These are phyloP conservation scores for Uromys caudimaculatus DNA, from an alignment of 2,797 vertebrate species.

Conservation along the genomic window DNA sequence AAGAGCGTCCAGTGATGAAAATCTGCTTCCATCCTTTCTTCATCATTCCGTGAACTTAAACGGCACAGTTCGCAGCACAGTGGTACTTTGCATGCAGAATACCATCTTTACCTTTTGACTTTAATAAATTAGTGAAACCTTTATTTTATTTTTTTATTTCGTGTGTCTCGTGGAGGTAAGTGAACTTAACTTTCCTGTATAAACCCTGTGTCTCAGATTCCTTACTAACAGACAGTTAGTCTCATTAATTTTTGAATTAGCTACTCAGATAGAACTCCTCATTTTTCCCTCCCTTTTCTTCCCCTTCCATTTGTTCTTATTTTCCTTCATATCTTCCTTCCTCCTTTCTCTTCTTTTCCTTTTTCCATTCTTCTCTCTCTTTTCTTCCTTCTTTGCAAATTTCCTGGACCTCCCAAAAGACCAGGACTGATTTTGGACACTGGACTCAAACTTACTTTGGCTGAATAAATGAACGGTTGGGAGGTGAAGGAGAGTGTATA, in stretches of 20 bases:
- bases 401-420: not conserved
- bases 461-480: not conserved
- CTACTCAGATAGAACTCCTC: not conserved
- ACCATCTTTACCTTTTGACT: slow-evolving; percentile 27
- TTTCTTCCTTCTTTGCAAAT: not conserved
- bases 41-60: slow-evolving; percentile 32
- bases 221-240: slow-evolving; percentile 25
- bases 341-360: rapidly evolving
- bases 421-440: not conserved
- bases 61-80: slow-evolving; percentile 50
- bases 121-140: slow-evolving; percentile 54
- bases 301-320: too few species aligned
- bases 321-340: rapidly evolving
- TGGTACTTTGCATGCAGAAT: slow-evolving; percentile 38
- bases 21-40: not conserved
- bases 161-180: not conserved
- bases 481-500: slow-evolving; percentile 2
- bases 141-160: slow-evolving; percentile 36
- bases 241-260: slow-evolving; percentile 35
- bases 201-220: slow-evolving; percentile 44
- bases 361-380: rapidly evolving
- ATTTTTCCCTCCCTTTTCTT: not conserved
- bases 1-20: not conserved
- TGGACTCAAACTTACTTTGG: slow-evolving; percentile 7
- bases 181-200: slow-evolving; percentile 45